Base-by-base conservation (phyloP, 2,888 invertebrate species). In the Ctena decussata region DNA sequence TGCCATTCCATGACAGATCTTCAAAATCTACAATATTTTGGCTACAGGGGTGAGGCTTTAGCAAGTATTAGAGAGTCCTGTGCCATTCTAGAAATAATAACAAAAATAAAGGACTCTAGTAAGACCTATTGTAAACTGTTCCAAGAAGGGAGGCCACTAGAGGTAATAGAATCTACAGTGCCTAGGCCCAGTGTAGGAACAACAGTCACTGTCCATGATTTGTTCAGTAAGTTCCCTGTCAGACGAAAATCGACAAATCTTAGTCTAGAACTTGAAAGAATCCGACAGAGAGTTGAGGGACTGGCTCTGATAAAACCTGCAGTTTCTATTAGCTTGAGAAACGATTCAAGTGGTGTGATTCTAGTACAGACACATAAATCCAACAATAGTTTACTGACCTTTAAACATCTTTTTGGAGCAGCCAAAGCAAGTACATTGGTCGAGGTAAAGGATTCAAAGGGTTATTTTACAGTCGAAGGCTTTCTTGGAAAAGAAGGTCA, bases 21-120 rank as follows among this genome's bases (percentile, higher is more conserved):
- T 32, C 96, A 97, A 91, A 96, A 96, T 84, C 95, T 97, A 0
- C 96, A 96, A 87, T 96, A 96, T 85, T 97, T 97, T 96, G 98
- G 97, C n/a, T 97, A 96, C 93, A 96, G 97, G 85, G 97, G 98
- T 12, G 97, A 97, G 96, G 97, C 97, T 35, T 93, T 98, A 71
- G 97, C 97, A 2, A 97, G 97, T 94, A 96, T 98, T 74, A 96
- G 96, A 71, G 96, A 96, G 80, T 94, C 97, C 32, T 97, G 97
- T 0, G 95, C 96, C 85, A 94, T 94, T 72, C 95, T 98, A 2
- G 97, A 96, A 86, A 96, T 98, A 84, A 96, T 96, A 73, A 97
- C 97, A 6, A 96, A 97, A 88, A 93, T 95, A 85, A 93, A 95
- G 79, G 92, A 94, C 69, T 91, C 89, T 24, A 80, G 87, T 3